These are phyloP conservation scores for Lagocephalus sceleratus DNA, from an alignment of 2,797 vertebrate genomes.

Conservation along the genomic window DNA sequence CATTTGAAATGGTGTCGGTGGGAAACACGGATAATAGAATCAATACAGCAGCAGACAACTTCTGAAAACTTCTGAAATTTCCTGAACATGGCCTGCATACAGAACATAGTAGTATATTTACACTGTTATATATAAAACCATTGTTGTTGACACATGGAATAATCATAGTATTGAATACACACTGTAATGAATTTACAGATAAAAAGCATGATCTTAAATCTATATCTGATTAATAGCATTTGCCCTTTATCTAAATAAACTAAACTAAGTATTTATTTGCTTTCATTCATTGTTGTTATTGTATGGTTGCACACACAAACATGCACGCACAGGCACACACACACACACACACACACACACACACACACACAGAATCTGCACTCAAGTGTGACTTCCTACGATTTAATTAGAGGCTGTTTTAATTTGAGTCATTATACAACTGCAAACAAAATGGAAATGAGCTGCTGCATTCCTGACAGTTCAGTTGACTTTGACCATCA, in stretches of 20 bases:
- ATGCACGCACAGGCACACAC: conserved; percentile 27
- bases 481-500: conserved; percentile 61
- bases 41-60: conserved; percentile 34
- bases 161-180: too few species aligned
- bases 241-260: conserved; percentile 43
- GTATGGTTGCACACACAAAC: conserved; percentile 5
- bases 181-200: too few species aligned
- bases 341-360: conserved; percentile 25
- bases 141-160: too few species aligned
- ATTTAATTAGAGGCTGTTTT: conserved; percentile 77
- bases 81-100: not conserved
- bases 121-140: too few species aligned
- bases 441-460: conserved; percentile 76
- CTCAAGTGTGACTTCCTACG: conserved; percentile 70
- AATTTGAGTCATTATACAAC: conserved; percentile 73
- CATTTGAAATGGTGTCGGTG: conserved; percentile 51
- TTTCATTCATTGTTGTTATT: conserved; percentile 49
- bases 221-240: conserved; percentile 19
- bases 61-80: conserved; percentile 19
- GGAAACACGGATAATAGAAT: conserved; percentile 45
- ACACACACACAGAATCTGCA: conserved; percentile 53
- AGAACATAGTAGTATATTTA: conserved; percentile 22
- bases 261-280: conserved; percentile 47
- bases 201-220: conserved; percentile 1
- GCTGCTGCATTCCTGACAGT: conserved; percentile 61